Conservation (phyloP, 2,113 vertebrate species). For the Camelus dromedarius region DNA sequence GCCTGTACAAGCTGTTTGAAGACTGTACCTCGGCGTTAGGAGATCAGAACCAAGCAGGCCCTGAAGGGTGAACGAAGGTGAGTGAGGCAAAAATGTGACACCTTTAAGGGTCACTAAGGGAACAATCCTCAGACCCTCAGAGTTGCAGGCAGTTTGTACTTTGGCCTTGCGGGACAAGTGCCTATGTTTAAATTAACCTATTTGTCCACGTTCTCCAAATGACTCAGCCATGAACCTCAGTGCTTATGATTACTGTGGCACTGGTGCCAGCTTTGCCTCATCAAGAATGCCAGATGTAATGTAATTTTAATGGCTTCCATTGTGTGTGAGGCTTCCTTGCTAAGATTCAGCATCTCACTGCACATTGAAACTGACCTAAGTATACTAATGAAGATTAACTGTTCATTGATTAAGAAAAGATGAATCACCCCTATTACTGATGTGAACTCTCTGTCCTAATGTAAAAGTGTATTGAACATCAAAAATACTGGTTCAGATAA, state of each 20-base stretch:
- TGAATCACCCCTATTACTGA: constrained; percentile 64
- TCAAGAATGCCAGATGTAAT: constrained; percentile 66
- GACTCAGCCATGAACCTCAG: constrained; percentile 29
- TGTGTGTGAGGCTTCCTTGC: constrained; percentile 70
- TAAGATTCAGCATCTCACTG: constrained; percentile 61
- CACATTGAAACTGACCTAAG: constrained; percentile 70
- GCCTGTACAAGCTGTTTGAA: not conserved
- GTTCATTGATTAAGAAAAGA: constrained; percentile 78
- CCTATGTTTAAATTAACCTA: constrained; percentile 10
- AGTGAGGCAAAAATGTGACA: not conserved
- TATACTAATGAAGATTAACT: constrained; percentile 78
- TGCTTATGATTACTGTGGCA: constrained; percentile 50
- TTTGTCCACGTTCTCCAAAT: constrained; percentile 46
- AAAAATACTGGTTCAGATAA: constrained; percentile 28
- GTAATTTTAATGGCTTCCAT: constrained; percentile 76
- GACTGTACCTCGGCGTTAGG: not conserved
- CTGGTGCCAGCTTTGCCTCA: constrained; percentile 56
- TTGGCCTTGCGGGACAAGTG: constrained; percentile 38
- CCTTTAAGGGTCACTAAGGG: not conserved
- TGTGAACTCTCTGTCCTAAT: constrained; percentile 64
- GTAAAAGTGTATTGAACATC: constrained; percentile 55
- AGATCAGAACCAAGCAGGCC: not conserved
- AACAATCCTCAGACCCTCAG: not conserved
- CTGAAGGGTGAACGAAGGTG: not conserved
- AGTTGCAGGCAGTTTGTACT: not conserved